These are phyloP conservation scores for Actinemys pallida DNA, from an alignment of 2,113 vertebrate genomes.

Conservation along the genomic window DNA sequence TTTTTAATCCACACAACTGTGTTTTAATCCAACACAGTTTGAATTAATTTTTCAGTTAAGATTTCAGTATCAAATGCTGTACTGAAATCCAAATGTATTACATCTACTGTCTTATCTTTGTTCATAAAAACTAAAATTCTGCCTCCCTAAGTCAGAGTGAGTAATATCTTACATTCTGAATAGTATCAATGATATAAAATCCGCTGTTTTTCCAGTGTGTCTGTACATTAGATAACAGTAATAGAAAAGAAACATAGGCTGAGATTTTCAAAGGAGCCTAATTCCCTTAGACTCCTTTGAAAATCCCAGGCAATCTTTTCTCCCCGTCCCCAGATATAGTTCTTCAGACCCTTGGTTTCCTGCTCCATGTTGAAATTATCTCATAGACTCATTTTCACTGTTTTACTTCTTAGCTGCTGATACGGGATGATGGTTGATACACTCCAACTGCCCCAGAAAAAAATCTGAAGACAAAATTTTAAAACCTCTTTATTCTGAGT, in stretches of 20 bases:
- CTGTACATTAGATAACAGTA: neutral
- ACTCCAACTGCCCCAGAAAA: neutral
- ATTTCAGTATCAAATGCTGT: neutral
- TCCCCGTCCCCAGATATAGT: too few species aligned
- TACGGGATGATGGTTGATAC: neutral
- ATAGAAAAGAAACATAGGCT: neutral
- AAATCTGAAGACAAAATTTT: neutral
- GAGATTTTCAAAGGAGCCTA: neutral
- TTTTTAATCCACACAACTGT: neutral
- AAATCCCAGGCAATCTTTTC: neutral
- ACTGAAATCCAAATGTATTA: neutral
- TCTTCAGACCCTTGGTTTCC: too few species aligned
- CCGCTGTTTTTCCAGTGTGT: neutral
- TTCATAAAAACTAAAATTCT: neutral
- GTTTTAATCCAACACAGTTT: conserved; percentile 11
- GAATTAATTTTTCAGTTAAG: neutral
- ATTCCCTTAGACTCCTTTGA: neutral
- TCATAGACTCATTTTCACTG: neutral
- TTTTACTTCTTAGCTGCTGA: neutral
- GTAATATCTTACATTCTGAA: neutral
- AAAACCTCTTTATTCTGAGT: neutral
- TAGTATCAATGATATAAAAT: neutral
- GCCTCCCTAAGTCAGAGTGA: neutral
- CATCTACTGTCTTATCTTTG: neutral
- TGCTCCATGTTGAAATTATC: neutral